Evolutionary conservation across 2,113 vertebrate species (phyloP).

Genomic region (Dipodomys merriami): DNA sequence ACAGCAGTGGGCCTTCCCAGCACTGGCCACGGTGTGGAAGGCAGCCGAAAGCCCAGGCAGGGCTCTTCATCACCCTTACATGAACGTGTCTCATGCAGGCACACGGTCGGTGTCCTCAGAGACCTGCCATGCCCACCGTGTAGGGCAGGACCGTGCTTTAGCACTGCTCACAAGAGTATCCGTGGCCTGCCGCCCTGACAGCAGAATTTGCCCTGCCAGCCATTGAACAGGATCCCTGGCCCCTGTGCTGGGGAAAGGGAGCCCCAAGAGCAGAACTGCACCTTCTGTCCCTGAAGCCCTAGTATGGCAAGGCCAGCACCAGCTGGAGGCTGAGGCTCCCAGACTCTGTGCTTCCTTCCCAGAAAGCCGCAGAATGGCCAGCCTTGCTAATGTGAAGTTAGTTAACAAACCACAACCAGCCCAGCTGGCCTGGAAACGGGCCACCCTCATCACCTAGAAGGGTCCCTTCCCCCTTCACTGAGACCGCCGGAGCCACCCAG

Average conservation of each 20-base stretch:
- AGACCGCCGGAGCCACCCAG: neutral
- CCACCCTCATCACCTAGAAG: neutral
- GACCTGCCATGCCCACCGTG: no score
- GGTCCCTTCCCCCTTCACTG: neutral
- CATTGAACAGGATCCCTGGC: no score
- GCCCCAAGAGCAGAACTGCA: neutral
- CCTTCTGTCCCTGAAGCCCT: neutral
- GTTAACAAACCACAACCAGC: neutral
- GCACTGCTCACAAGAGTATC: neutral
- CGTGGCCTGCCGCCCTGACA: neutral
- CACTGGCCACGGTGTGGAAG: neutral
- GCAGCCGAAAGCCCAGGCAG: neutral
- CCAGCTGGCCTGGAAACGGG: neutral
- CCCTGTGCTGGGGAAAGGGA: neutral
- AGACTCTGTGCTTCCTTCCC: neutral
- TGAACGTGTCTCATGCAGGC: neutral
- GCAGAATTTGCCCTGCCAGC: no score
- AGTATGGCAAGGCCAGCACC: neutral
- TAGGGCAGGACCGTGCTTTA: fast-evolving
- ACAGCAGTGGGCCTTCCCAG: neutral
- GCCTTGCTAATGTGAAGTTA: fast-evolving
- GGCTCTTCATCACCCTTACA: fast-evolving
- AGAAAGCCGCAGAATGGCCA: neutral
- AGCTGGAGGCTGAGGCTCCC: fast-evolving
- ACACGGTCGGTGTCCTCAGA: neutral